Evolutionary conservation across 2,797 vertebrate genomes (phyloP), one percentile per base, ranked within the genome.

Genomic region (Gorsachius magnificus): DNA sequence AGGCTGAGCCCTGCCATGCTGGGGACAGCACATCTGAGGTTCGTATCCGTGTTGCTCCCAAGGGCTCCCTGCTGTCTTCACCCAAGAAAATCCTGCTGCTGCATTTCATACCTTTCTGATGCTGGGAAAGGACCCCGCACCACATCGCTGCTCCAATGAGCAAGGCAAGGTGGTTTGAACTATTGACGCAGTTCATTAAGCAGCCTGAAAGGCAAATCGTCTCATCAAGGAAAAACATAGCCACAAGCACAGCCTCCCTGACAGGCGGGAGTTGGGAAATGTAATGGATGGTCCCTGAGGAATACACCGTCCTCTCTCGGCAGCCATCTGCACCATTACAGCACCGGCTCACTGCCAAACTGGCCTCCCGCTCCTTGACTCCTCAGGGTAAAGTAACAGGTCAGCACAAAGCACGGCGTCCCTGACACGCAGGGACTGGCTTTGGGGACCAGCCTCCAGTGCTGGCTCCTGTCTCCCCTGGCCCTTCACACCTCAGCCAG

Each of bases 281-380:
- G 15, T 93, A 96, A 95, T 83, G 93, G 57, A 83, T 35, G 46
- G 17, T 95, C 96, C 84, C 89, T 2, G 12, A 81, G 95, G 94
- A 94, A 90, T 80, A 26, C 17, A 35, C 16, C 16, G 25, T 79
- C 61, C 60, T 91, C 65, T 94, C 75, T 19, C 36, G 1, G 89
- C 85, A 93, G 86, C 80, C 75, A 69, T 31, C 64, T 76, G 65
- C 38, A 91, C 68, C 77, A 95, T 81, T 75, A 91, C 46, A 72
- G 64, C 72, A 50, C 68, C 2, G 6, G 43, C 66, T 36, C 2
- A 3, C 70, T 63, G 89, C 89, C 96, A 94, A 77, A 64, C 60
- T 1, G 13, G 45, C 36, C 71, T 95, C 60, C 38, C 1, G 5
- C 70, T 90, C 78, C 84, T 51, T 58, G 66, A 41, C 43, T 85